Conservation (phyloP, 2,113 vertebrate genomes). For the Tretioscincus oriximinensis region DNA sequence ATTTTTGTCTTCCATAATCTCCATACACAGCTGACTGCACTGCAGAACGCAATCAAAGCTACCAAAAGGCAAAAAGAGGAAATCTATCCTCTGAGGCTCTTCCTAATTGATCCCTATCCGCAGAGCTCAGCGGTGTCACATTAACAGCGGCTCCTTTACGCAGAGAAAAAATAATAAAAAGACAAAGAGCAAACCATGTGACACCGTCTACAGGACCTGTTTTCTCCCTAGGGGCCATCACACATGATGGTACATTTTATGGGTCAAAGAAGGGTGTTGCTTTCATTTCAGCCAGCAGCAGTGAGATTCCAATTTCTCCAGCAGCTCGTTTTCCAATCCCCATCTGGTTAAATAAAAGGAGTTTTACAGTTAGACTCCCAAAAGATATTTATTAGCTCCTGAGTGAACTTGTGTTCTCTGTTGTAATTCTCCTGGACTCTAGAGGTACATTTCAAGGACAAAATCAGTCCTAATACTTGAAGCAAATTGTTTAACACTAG, state of each 20-base stretch:
- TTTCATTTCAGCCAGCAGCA: constrained; percentile 47
- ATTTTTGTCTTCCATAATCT: constrained; percentile 50
- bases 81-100: constrained; percentile 60
- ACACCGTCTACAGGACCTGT: constrained; percentile 41
- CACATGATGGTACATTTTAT: constrained; percentile 44
- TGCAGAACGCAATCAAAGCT: constrained; percentile 52
- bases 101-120: constrained; percentile 69
- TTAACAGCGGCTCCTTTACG: constrained; percentile 43
- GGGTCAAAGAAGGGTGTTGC: neutral
- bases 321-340: constrained; percentile 29
- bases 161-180: constrained; percentile 22
- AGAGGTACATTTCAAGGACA: neutral
- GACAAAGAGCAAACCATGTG: constrained; percentile 45
- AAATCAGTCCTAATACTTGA: fast-evolving
- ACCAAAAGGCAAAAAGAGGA: constrained; percentile 43
- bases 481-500: neutral
- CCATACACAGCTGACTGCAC: constrained; percentile 35
- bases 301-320: neutral
- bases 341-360: neutral
- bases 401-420: neutral
- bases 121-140: constrained; percentile 69
- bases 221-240: constrained; percentile 47
- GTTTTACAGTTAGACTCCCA: neutral
- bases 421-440: neutral
- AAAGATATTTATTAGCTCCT: neutral